These are phyloP conservation scores for Dorcus hopei DNA, from an alignment of 2,888 invertebrate genomes.

Conservation along the genomic window DNA sequence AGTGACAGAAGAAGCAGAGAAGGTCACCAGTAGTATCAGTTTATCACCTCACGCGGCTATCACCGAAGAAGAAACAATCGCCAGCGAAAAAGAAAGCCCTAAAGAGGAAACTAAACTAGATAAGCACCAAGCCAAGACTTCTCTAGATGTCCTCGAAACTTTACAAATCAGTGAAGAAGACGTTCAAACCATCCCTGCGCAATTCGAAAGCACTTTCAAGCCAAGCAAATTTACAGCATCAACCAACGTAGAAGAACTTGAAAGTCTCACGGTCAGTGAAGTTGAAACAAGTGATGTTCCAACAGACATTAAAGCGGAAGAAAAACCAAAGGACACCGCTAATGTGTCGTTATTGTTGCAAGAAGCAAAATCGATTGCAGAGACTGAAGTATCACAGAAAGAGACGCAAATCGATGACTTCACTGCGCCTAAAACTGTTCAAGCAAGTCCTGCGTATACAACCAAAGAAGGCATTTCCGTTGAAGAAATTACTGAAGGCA, in stretches of 20 bases:
- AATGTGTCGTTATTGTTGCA: conserved; percentile 57
- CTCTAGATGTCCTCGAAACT: conserved; percentile 49
- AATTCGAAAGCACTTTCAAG: conserved; percentile 48
- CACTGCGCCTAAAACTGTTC: conserved; percentile 50
- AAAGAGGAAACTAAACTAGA: conserved; percentile 29
- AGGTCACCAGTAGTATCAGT: conserved; percentile 44
- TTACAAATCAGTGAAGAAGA: conserved; percentile 56
- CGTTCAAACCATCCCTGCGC: conserved; percentile 50
- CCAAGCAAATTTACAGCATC: conserved; percentile 48
- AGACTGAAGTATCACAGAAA: conserved; percentile 59
- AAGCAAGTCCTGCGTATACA: conserved; percentile 57
- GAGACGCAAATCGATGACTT: conserved; percentile 57
- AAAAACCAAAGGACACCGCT: conserved; percentile 52
- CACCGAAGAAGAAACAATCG: conserved; percentile 38
- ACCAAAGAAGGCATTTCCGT: conserved; percentile 64
- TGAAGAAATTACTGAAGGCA: conserved; percentile 55
- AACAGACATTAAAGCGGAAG: conserved; percentile 48
- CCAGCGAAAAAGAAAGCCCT: conserved; percentile 49
- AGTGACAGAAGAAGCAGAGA: conserved; percentile 26
- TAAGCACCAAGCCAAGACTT: conserved; percentile 39
- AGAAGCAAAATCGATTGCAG: conserved; percentile 65
- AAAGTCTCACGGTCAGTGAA: conserved; percentile 52
- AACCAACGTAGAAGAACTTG: conserved; percentile 46
- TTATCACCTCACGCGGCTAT: conserved; percentile 49
- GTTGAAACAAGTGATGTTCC: conserved; percentile 46